phyloP scores from a whole-genome alignment of 2,797 vertebrate genomes.

The Enteromius afrohamiltoni region DNA sequence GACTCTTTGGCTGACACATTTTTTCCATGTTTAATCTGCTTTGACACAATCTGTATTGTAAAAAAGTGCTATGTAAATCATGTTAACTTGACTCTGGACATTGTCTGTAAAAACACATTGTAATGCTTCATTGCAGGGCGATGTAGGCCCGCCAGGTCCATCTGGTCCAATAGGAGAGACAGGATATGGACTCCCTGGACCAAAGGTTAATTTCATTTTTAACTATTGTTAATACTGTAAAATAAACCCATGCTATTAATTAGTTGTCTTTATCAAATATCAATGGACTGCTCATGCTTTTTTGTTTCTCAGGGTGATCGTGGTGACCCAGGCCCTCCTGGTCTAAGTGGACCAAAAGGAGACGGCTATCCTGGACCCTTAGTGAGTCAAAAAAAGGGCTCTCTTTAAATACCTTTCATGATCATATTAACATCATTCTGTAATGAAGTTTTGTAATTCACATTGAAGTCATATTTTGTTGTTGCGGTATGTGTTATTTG shows the following conservation, averaged over 20 bases:
- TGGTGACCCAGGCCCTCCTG: constrained; percentile 79
- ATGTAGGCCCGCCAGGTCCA: constrained; percentile 82
- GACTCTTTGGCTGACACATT: no score
- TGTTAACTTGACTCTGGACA: background rate
- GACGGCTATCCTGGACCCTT: constrained; percentile 84
- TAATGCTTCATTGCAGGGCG: constrained; percentile 76
- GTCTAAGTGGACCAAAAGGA: constrained; percentile 87
- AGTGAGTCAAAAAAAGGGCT: constrained; percentile 70
- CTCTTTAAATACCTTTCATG: background rate
- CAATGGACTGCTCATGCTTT: constrained; percentile 2
- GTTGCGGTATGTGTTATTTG: background rate
- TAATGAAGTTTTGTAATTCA: background rate
- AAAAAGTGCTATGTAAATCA: background rate
- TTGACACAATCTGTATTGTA: no score
- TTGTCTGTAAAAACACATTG: background rate
- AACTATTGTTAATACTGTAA: background rate
- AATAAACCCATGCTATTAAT: constrained; percentile 13
- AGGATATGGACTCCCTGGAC: constrained; percentile 88
- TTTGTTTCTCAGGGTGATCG: constrained; percentile 80
- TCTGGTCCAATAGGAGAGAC: constrained; percentile 85
- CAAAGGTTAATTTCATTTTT: constrained; percentile 78
- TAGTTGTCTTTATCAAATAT: background rate
- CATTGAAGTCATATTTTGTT: background rate
- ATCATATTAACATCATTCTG: background rate
- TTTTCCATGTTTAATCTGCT: no score